Conservation (phyloP, 2,888 invertebrate species). For the Amblyteles armatorius region DNA sequence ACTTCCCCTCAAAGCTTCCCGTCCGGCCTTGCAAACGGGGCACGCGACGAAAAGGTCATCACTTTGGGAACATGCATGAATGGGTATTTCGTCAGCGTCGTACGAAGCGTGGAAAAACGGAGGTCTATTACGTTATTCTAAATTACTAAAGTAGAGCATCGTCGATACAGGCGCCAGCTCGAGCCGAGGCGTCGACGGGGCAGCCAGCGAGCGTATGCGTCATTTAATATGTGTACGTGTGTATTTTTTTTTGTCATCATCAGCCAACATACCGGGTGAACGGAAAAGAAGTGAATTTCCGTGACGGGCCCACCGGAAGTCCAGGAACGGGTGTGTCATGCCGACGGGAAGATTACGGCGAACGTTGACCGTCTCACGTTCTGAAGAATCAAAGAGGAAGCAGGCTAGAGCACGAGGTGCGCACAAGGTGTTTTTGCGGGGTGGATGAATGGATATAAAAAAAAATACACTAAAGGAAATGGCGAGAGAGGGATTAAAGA, state of each 20-base stretch:
- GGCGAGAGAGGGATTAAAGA: background rate
- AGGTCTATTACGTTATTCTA: slow-evolving; percentile 1
- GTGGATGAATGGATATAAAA: slow-evolving; percentile 18
- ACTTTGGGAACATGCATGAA: slow-evolving; percentile 49
- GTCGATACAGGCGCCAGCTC: background rate
- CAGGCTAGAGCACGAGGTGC: slow-evolving; percentile 66
- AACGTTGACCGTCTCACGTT: slow-evolving; percentile 69
- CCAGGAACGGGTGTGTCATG: slow-evolving; percentile 67
- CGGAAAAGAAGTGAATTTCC: slow-evolving; percentile 68
- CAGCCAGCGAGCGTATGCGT: slow-evolving; percentile 13
- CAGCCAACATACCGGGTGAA: slow-evolving; percentile 68
- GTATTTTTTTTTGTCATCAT: slow-evolving; percentile 29
- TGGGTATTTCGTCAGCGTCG: slow-evolving; percentile 15
- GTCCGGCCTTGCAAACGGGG: background rate
- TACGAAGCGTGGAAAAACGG: slow-evolving; percentile 1
- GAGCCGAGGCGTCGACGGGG: background rate
- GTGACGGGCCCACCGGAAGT: slow-evolving; percentile 68
- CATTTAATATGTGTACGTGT: slow-evolving; percentile 22
- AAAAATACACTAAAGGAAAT: slow-evolving; percentile 5
- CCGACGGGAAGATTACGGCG: slow-evolving; percentile 69
- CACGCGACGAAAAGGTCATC: background rate
- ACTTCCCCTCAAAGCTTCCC: background rate
- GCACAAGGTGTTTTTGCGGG: slow-evolving; percentile 50
- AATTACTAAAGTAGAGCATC: slow-evolving; percentile 29
- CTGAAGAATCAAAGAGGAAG: slow-evolving; percentile 70